Evolutionary conservation across 2,797 vertebrate species (phyloP), one percentile per base, ranked within the genome.

Genomic region (Halcyon leucocephala): DNA sequence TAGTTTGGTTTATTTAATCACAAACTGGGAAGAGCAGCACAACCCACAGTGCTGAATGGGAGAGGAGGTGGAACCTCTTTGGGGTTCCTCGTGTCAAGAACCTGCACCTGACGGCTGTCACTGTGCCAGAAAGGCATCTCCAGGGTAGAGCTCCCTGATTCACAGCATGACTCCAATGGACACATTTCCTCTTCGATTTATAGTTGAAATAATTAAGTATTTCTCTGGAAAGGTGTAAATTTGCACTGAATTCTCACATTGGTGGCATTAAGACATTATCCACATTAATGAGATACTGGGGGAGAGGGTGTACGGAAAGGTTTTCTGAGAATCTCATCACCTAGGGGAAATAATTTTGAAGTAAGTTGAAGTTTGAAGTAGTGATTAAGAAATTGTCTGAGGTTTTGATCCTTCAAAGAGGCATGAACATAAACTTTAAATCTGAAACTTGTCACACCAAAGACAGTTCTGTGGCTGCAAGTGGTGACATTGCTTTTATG

Each of bases 401-500:
- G n/a, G 37, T 91, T 96, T 90, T 93, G 66, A 82, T 94, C 82
- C 79, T 95, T 86, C 55, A 84, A 88, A 92, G 64, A 85, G 8
- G 31, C 22, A 39, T 28, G 79, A 88, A 72, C 25, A 46, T 86
- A 86, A 94, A 96, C 80, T 91, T 94, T 67, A 81, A 79, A 65
- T 81, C 89, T 93, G 58, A 0, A 1, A 2, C 61, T 67, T 82
- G 44, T 91, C 85, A 73, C 73, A 79, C 20, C 2, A 1, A 73
- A 90, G 73, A 90, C 87, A 46, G 51, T 84, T 91, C 86, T 92
- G 49, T 86, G 48, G 33, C 80, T 95, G 52, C 66, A 90, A 86
- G 62, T 96, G 82, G 66, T 96, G 85, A 80, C 66, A 90, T 46
- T 90, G 73, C 55, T 93, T 93, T 96, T 93, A 74, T 85, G 52